Base-by-base conservation (phyloP, 2,113 vertebrate species). In the Pongo abelii region DNA sequence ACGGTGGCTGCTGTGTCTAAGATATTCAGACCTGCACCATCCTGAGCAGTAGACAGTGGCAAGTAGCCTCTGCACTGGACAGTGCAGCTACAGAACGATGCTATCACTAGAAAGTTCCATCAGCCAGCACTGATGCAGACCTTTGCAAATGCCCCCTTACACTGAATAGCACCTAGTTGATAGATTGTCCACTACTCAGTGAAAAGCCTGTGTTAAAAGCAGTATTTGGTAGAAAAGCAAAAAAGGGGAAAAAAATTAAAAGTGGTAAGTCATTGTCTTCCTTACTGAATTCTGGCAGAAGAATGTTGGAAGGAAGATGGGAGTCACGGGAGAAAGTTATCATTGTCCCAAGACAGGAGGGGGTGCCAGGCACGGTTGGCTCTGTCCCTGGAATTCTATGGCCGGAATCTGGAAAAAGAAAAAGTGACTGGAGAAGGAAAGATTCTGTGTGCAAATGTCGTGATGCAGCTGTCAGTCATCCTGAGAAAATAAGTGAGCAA, bases 21-120 rank as follows among this genome's bases (percentile, higher is more conserved):
- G 48, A 50, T 50, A 1, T 0, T 50, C 50, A 1, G 50, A 52
- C 0, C 16, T 17, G 16, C 50, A 6, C 50, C 50, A 1, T 52
- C 50, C 50, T 0, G 16, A 2, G 52, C 52, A 17, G 50, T 48
- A 27, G 61, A 40, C 8, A 7, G 14, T 61, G 70, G 20, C 40
- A 10, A 16, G 72, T 43, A 38, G 59, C 85, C 61, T 4, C 27
- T 10, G n/a, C 10, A 20, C 4, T 40, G 16, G 55, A 43, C 27
- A 32, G 32, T 32, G 23, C 55, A 16, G 32, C 50, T 40, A 25
- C 20, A 35, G 20, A 38, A 18, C 32, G 52, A 6, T 35, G 8
- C 27, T 27, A 3, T 43, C 20, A 0, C 57, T 8, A 20, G 70
- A 57, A 46, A 57, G n/a, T n/a, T 32, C 32, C 6, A 0, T 30